A percentile compares a stretch with the other conserved stretches of the same genome.
Conservation (phyloP, 2,888 invertebrate species). For the Drosophila mulleri region DNA sequence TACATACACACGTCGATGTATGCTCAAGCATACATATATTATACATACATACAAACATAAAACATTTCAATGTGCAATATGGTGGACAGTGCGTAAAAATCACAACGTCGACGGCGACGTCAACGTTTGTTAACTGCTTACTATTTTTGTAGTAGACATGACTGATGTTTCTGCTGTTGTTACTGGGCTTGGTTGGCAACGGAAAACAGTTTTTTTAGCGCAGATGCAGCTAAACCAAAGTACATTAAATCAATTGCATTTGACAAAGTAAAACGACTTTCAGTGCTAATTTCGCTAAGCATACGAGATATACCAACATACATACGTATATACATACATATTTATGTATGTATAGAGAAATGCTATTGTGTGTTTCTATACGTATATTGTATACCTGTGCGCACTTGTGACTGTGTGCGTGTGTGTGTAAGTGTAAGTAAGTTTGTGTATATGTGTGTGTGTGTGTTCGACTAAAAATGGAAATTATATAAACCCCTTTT, state of each 20-base stretch:
- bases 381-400: slow-evolving; percentile 42
- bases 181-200: slow-evolving; percentile 47
- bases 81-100: slow-evolving; percentile 75
- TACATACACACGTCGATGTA: slow-evolving; percentile 11
- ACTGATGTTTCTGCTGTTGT: slow-evolving; percentile 25
- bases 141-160: slow-evolving; percentile 25
- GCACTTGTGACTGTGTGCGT: slow-evolving; percentile 30
- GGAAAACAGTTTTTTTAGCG: slow-evolving; percentile 33
- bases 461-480: slow-evolving; percentile 68
- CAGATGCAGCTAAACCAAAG: slow-evolving; percentile 32
- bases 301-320: slow-evolving; percentile 37
- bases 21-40: slow-evolving; percentile 28
- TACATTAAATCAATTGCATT: slow-evolving; percentile 47
- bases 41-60: slow-evolving; percentile 44
- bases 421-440: slow-evolving; percentile 38
- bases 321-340: slow-evolving; percentile 37
- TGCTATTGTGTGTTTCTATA: slow-evolving; percentile 45
- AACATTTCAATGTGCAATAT: slow-evolving; percentile 72
- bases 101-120: slow-evolving; percentile 43
- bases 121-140: slow-evolving; percentile 42
- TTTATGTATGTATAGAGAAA: slow-evolving; percentile 52
- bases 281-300: slow-evolving; percentile 56
- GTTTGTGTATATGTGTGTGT: slow-evolving; percentile 42
- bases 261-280: slow-evolving; percentile 44
- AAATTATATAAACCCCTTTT: slow-evolving; percentile 76